These are phyloP conservation scores for Xerus inauris DNA, from an alignment of 2,113 vertebrate species.

Conservation along the genomic window DNA sequence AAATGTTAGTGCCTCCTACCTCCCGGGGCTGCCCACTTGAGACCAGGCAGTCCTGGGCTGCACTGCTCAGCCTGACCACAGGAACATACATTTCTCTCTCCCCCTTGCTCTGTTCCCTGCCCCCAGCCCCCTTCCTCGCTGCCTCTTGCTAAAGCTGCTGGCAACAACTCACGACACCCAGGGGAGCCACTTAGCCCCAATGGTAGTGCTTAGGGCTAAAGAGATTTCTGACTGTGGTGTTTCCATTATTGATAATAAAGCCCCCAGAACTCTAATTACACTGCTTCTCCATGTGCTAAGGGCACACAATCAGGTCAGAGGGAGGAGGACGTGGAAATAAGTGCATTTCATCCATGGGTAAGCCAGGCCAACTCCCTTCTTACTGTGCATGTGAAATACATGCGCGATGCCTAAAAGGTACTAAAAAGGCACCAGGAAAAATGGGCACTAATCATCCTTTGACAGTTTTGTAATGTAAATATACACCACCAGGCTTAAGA, in stretches of 20 bases:
- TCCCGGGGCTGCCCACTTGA: neutral
- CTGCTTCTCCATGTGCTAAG: constrained; percentile 61
- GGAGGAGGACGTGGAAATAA: neutral
- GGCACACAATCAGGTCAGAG: constrained; percentile 72
- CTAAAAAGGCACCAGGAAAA: neutral
- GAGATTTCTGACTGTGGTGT: constrained; percentile 67
- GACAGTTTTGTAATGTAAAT: neutral
- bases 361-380: neutral
- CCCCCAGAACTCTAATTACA: constrained; percentile 74
- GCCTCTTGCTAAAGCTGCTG: constrained; percentile 43
- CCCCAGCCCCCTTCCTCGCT: neutral
- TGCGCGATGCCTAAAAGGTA: neutral
- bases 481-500: neutral
- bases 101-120: neutral
- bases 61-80: neutral
- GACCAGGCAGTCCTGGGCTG: neutral
- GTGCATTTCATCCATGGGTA: neutral
- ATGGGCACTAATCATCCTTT: neutral
- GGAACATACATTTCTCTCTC: neutral
- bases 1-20: too few species aligned
- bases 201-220: constrained; percentile 73
- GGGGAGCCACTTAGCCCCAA: constrained; percentile 75
- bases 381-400: neutral
- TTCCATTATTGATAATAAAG: constrained; percentile 74
- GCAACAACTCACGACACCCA: constrained; percentile 44